Base-by-base conservation (phyloP, 2,797 vertebrate species). In the Cyclura pinguis region DNA sequence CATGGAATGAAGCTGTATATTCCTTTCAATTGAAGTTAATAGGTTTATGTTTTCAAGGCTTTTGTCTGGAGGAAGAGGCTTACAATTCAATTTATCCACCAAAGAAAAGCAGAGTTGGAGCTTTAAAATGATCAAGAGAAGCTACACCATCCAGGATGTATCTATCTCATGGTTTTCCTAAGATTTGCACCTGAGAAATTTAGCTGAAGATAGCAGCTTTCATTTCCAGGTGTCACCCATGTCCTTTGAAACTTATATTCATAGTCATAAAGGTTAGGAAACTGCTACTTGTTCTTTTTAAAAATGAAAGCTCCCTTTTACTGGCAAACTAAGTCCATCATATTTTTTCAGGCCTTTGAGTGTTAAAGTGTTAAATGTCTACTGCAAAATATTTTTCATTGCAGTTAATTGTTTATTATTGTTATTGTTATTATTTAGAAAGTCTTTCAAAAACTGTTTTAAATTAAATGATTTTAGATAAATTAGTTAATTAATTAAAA, bases 41-140 rank as follows among this genome's bases (percentile, higher is more conserved):
- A 35, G 38, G 67, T 62, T 76, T 73, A 86, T 72, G 27, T 57
- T 90, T 76, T 74, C 87, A 88, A 83, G 87, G 87, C 80, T 88
- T 87, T 88, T 88, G 87, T 88, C 69, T 88, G 80, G 67, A 74
- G 52, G 80, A 88, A 88, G 80, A 88, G 87, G 87, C 87, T 88
- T 88, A 83, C 69, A 47, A 59, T 62, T 88, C 81, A 83, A 83
- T 88, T 88, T 83, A 88, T 73, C 80, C 69, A 74, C 52, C 69
- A 88, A 83, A 76, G 80, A 88, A 88, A 88, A 88, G 67, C 62
- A 42, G 59, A 83, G 52, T 88, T 55, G 42, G 69, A 82, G 80
- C 67, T 88, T 83, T 83, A 83, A 80, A 83, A 73, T 88, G 80
- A 88, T 76, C 80, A 83, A 83, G 87, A 74, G 52, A 38, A 74